A percentile compares a stretch with the other conserved stretches of the same genome.
These are phyloP conservation scores for Poecile montanus DNA, from an alignment of 2,797 vertebrate species.

Conservation along the genomic window DNA sequence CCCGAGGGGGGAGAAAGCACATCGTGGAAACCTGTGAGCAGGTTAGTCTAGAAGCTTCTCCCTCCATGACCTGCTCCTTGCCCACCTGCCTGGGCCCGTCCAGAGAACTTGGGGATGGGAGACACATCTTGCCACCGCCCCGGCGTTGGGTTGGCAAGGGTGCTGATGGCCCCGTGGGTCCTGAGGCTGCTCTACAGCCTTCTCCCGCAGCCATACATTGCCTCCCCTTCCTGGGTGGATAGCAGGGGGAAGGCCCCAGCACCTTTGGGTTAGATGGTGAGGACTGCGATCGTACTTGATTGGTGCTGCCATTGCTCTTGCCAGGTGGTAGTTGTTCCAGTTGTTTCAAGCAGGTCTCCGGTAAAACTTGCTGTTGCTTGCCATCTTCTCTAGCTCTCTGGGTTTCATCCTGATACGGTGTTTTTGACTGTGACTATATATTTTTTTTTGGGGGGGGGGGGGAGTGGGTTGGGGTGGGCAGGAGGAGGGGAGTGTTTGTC, in stretches of 20 bases:
- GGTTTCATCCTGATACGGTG: background rate
- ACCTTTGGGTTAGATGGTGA: background rate
- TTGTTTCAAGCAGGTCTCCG: background rate
- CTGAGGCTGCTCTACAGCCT: background rate
- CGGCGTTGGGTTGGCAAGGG: background rate
- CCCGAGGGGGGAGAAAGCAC: background rate
- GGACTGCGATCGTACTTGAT: background rate
- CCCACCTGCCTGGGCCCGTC: background rate
- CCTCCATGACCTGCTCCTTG: background rate
- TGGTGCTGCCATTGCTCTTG: background rate
- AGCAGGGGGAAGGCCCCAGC: accelerated
- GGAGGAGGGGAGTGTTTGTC: background rate
- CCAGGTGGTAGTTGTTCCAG: background rate
- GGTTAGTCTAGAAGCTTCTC: conserved; percentile 59
- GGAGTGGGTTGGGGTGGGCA: no score
- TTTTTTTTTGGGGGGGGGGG: background rate
- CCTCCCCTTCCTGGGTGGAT: background rate
- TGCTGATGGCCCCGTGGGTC: background rate
- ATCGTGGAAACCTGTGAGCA: background rate
- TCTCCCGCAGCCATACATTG: accelerated
- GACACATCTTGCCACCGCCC: accelerated
- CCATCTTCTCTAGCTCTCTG: background rate
- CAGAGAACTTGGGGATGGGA: background rate
- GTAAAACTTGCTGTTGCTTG: conserved; percentile 13
- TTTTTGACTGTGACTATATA: background rate